These are phyloP conservation scores for Philypnodon macrostomus DNA, from an alignment of 2,797 vertebrate species.

Conservation along the genomic window DNA sequence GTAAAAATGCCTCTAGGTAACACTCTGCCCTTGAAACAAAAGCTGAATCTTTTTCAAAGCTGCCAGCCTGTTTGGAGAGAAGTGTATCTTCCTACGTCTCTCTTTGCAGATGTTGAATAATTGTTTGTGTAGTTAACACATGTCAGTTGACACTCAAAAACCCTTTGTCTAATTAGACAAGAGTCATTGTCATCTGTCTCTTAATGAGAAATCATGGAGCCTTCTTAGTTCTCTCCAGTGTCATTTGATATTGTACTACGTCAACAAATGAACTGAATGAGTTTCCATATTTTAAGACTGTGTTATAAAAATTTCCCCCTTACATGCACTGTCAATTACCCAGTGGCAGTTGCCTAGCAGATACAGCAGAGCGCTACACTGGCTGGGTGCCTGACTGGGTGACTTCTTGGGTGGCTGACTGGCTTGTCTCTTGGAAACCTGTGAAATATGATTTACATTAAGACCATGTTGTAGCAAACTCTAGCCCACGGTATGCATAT, in stretches of 20 bases:
- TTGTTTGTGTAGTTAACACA: constrained; percentile 57
- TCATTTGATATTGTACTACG: constrained; percentile 61
- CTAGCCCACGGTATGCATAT: constrained; percentile 71
- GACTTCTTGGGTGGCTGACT: constrained; percentile 58
- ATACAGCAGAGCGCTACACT: constrained; percentile 32
- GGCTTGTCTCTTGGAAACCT: constrained; percentile 66
- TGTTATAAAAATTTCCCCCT: constrained; percentile 34
- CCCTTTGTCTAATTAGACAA: constrained; percentile 60
- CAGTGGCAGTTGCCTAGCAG: constrained; percentile 46
- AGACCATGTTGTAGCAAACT: constrained; percentile 74
- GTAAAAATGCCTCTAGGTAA: constrained; percentile 20
- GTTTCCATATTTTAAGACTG: constrained; percentile 59
- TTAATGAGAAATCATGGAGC: constrained; percentile 59
- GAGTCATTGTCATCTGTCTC: constrained; percentile 59
- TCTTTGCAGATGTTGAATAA: constrained; percentile 53
- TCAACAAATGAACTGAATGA: constrained; percentile 55
- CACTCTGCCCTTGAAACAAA: constrained; percentile 7
- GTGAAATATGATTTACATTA: constrained; percentile 77
- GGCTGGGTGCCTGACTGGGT: constrained; percentile 43
- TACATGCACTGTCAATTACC: constrained; percentile 64
- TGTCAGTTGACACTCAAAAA: constrained; percentile 46
- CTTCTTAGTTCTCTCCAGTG: constrained; percentile 41
- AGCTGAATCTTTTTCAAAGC: constrained; percentile 26
- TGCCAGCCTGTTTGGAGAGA: constrained; percentile 10
- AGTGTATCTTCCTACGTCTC: constrained; percentile 30